Percentiles rank a stretch among this genome's conserved stretches.
phyloP scores from a whole-genome alignment of 2,113 vertebrate species.

The Microcebus griseorufus region DNA sequence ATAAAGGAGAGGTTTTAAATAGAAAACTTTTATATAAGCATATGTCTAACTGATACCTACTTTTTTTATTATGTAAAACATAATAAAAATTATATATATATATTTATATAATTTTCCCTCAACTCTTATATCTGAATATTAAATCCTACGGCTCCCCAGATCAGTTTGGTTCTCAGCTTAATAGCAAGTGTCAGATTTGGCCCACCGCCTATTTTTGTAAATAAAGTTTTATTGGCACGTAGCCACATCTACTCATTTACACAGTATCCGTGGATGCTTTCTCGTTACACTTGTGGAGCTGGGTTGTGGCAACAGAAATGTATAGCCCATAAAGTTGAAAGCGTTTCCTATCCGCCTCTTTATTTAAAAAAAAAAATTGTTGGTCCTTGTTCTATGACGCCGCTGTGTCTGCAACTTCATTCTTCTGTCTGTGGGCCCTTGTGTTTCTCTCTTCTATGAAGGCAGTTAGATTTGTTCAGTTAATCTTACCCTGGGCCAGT shows the following conservation, averaged over 20 bases:
- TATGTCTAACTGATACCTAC: not conserved
- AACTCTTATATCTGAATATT: not conserved
- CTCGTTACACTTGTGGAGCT: not conserved
- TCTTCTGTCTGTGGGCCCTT: not conserved
- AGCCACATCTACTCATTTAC: not conserved
- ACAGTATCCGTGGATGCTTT: not conserved
- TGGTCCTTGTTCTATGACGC: not conserved
- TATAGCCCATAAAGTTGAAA: not conserved
- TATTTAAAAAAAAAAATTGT: not conserved
- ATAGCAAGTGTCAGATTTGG: not conserved
- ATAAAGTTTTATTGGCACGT: constrained; percentile 16
- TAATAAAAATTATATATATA: not conserved
- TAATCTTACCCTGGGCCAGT: not conserved
- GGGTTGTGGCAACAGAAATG: not conserved
- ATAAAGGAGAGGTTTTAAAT: not conserved
- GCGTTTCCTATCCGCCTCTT: not conserved
- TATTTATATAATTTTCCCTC: not conserved
- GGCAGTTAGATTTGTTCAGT: not conserved
- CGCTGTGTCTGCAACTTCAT: accelerated
- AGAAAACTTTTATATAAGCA: not conserved
- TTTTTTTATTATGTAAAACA: not conserved
- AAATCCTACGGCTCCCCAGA: not conserved
- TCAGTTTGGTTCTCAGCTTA: not conserved
- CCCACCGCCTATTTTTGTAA: not conserved
- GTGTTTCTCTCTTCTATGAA: accelerated